Evolutionary conservation across 2,113 vertebrate genomes (phyloP).

Genomic region (Amphiprion percula): DNA sequence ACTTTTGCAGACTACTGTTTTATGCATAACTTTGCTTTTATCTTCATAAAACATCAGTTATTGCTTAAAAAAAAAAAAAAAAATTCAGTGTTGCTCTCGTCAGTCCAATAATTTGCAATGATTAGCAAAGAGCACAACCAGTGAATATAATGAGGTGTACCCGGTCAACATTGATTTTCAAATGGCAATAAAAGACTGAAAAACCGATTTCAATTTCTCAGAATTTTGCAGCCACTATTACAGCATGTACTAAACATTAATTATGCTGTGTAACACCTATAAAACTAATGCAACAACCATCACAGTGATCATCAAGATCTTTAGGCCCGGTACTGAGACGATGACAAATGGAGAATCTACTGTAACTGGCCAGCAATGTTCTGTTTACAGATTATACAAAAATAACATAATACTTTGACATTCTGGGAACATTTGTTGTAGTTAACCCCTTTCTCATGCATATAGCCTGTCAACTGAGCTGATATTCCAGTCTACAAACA

Average conservation of each 20-base stretch:
- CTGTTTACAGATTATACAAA: no score
- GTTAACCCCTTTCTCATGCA: no score
- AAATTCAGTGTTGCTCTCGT: not conserved
- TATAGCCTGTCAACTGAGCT: no score
- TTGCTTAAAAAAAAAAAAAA: not conserved
- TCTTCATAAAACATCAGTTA: not conserved
- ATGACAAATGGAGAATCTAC: no score
- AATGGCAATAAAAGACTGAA: constrained; percentile 21
- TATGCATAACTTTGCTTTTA: not conserved
- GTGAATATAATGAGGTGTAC: constrained; percentile 15
- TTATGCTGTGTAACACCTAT: not conserved
- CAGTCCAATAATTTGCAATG: constrained; percentile 19
- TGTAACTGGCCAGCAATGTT: no score
- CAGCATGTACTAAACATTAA: not conserved
- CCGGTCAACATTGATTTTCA: constrained; percentile 21
- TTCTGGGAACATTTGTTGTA: no score
- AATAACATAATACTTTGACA: no score
- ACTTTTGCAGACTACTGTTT: constrained; percentile 11
- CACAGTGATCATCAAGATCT: no score
- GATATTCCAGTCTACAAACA: no score
- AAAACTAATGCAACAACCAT: not conserved
- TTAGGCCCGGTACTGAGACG: no score
- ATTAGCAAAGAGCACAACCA: constrained; percentile 32
- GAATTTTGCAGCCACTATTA: no score
- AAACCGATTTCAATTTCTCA: constrained; percentile 1